Evolutionary conservation across 2,888 invertebrate species (phyloP).

Genomic region (Tuberolachnus salignus): DNA sequence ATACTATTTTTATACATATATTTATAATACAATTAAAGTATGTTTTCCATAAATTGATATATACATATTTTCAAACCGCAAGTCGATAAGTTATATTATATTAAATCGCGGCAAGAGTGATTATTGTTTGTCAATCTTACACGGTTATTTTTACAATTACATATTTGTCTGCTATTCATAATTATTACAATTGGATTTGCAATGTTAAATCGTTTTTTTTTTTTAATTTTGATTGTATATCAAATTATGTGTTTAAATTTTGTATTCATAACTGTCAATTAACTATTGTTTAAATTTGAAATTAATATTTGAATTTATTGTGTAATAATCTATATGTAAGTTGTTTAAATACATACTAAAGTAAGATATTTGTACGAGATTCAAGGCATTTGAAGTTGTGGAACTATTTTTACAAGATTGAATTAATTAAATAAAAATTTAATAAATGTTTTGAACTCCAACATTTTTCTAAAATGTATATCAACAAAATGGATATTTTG

Average conservation of each 20-base stretch:
- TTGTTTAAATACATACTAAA: background rate
- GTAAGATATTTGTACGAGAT: background rate
- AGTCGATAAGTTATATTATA: background rate
- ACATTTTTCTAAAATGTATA: too few species aligned
- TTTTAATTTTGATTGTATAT: slow-evolving; percentile 1
- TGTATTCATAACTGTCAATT: slow-evolving; percentile 20
- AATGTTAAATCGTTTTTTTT: background rate
- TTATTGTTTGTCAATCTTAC: background rate
- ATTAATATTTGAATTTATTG: slow-evolving; percentile 25
- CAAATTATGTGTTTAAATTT: background rate
- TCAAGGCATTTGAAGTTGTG: background rate
- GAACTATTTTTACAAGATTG: slow-evolving; percentile 21
- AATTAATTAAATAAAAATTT: slow-evolving; percentile 24
- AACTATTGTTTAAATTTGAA: slow-evolving; percentile 28
- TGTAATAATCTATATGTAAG: slow-evolving; percentile 20
- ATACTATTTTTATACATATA: slow-evolving; percentile 45
- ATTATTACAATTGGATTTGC: slow-evolving; percentile 6
- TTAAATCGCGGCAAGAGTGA: background rate
- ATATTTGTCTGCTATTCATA: slow-evolving; percentile 2
- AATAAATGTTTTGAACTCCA: too few species aligned
- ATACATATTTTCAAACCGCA: slow-evolving; percentile 12
- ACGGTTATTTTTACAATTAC: background rate
- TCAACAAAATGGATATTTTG: too few species aligned
- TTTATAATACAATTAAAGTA: slow-evolving; percentile 49
- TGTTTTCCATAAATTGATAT: slow-evolving; percentile 13